Conservation (phyloP, 2,888 invertebrate genomes). For the Brassicogethes aeneus region DNA sequence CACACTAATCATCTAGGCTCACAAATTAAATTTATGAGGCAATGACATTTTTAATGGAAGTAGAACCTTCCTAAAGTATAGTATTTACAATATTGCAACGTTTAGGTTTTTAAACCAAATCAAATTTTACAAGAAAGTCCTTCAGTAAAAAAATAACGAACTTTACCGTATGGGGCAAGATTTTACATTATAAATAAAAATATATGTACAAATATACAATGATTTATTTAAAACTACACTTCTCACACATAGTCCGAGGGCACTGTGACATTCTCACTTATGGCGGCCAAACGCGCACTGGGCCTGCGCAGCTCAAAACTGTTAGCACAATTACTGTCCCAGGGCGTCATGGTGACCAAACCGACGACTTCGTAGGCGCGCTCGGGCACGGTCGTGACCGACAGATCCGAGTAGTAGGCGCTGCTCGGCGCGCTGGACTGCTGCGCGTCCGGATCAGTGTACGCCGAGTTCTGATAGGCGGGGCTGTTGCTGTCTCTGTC, state of each 20-base stretch:
- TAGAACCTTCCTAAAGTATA: neutral
- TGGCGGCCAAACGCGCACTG: constrained; percentile 41
- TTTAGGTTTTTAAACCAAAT: neutral
- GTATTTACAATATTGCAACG: too few relatives aligned
- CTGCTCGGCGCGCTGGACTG: constrained; percentile 60
- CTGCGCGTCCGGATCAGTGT: constrained; percentile 50
- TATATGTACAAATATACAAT: neutral
- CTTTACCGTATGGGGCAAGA: too few relatives aligned
- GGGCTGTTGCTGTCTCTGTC: constrained; percentile 53
- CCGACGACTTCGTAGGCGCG: constrained; percentile 55
- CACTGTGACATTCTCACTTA: constrained; percentile 48
- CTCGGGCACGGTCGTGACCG: constrained; percentile 46
- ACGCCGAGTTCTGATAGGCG: constrained; percentile 64
- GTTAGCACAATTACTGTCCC: constrained; percentile 34
- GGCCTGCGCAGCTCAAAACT: constrained; percentile 36
- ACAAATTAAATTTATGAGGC: constrained; percentile 8
- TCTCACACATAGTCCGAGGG: constrained; percentile 51
- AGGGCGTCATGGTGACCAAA: constrained; percentile 43
- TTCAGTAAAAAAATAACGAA: too few relatives aligned
- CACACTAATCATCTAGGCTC: constrained; percentile 12
- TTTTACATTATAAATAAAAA: constrained; percentile 2
- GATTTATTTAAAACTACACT: too few relatives aligned
- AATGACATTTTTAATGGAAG: constrained; percentile 9
- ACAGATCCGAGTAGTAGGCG: constrained; percentile 65
- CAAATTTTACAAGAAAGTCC: too few relatives aligned